Evolutionary conservation across 1,140 invertebrate species (phyloP).

Genomic region (Nylanderia fulva): DNA sequence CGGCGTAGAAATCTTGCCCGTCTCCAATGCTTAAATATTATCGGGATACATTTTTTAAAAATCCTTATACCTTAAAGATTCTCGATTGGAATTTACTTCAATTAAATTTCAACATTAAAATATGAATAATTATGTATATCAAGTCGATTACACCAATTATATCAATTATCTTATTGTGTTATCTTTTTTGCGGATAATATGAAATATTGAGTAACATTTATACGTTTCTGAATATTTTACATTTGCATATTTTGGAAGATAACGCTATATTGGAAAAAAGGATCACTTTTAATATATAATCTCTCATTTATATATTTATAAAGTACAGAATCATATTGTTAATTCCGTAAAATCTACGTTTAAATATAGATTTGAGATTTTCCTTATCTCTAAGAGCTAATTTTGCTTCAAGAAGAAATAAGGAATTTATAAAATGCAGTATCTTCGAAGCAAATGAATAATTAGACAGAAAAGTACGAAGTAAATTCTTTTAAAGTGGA

Average conservation of each 20-base stretch:
- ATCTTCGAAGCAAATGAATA: not conserved
- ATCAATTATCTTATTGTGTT: not conserved
- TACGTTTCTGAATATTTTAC: not conserved
- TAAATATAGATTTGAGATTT: not conserved
- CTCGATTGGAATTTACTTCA: not conserved
- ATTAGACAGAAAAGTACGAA: not conserved
- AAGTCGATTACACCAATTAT: not conserved
- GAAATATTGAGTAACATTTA: not conserved
- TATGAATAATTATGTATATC: slow-evolving; percentile 1
- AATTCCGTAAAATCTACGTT: not conserved
- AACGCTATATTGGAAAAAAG: not conserved
- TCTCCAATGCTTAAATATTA: slow-evolving; percentile 18
- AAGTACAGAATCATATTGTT: not conserved
- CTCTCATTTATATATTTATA: not conserved
- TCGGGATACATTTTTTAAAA: slow-evolving; percentile 26
- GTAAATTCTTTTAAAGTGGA: not conserved
- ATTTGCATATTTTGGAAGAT: not conserved
- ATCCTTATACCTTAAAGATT: slow-evolving; percentile 16
- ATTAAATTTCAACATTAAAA: slow-evolving; percentile 30
- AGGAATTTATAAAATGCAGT: not conserved
- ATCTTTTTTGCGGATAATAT: not conserved
- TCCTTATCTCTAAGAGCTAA: not conserved
- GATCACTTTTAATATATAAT: not conserved
- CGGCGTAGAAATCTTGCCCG: slow-evolving; percentile 44
- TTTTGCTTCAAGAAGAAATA: not conserved